Base-by-base conservation (phyloP, 2,797 vertebrate genomes). In the Peromyscus eremicus region DNA sequence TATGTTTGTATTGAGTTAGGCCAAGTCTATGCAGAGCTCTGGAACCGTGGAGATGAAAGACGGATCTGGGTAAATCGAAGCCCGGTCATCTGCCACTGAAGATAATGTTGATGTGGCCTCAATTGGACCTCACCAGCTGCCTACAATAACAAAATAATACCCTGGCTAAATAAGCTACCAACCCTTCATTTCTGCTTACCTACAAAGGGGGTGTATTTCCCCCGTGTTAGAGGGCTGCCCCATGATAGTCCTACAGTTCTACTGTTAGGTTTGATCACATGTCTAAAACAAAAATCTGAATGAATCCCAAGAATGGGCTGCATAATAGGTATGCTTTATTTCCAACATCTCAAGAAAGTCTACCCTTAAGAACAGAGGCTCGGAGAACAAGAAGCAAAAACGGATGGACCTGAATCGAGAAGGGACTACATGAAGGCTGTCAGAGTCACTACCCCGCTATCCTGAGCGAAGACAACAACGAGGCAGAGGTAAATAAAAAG, bases 1-100 rank as follows among this genome's bases (percentile, higher is more conserved):
- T 68, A 94, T 66, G 80, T 97, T 71, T 96, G 52, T 71, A 94
- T 87, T 89, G 89, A 94, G 86, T 95, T 91, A 91, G 80, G 52
- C 66, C 46, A 19, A 5, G n/a, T 96, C 92, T 87, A 60, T 66
- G 32, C 10, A 92, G 81, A 91, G 49, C 49, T 95, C 90, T 70
- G 70, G 77, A 92, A 93, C 1, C 81, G 68, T 1, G n/a, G 52
- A 97, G 79, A 92, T 76, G 57, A 87, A 91, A 70, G 25, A 68
- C 1, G 37, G 46, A 95, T n/a, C n/a, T 84, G 60, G 27, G 40
- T 93, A 79, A 85, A 84, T 87, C 84, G 88, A 82, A 96, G 71
- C 11, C 64, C 10, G 4, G 66, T 49, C 86, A 87, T n/a, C 82
- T 84, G 55, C 60, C 82, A 84, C 86, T 43, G 73, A 94, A 88